Percentiles rank a stretch among this genome's conserved stretches.
phyloP scores from a whole-genome alignment of 2,113 vertebrate species.

The Tyto alba region DNA sequence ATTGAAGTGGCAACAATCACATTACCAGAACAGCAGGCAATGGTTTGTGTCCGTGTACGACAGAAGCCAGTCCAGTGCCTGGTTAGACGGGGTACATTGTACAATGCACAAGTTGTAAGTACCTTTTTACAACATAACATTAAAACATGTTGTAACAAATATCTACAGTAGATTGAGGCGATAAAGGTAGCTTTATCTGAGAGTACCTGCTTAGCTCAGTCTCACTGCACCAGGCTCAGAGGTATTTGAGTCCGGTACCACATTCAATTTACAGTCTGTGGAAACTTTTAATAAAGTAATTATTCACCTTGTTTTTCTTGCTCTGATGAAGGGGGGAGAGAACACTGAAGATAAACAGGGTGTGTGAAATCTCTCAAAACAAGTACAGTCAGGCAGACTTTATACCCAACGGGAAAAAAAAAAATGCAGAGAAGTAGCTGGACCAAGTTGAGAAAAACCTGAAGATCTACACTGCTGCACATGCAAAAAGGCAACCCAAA shows the following conservation, averaged over 20 bases:
- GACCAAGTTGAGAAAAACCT: neutral
- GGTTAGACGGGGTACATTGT: fast-evolving
- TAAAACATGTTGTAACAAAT: neutral
- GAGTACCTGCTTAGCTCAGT: neutral
- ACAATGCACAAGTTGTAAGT: too few relatives aligned
- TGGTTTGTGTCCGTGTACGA: fast-evolving
- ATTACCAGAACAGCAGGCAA: fast-evolving
- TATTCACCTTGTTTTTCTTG: neutral
- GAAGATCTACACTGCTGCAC: neutral
- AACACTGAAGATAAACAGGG: neutral
- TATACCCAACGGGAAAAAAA: neutral
- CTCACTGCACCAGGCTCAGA: neutral
- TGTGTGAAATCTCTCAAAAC: neutral
- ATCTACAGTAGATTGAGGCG: neutral
- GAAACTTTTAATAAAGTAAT: neutral
- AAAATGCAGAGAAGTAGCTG: neutral
- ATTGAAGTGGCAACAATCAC: fast-evolving
- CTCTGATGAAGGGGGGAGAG: neutral
- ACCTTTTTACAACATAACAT: neutral
- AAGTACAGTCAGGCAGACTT: neutral
- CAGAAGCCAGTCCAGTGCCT: neutral
- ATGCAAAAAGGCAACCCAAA: neutral
- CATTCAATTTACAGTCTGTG: neutral
- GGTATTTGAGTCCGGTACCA: neutral
- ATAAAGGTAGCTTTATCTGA: neutral